Base-by-base conservation (phyloP, 2,888 invertebrate species). In the Eupithecia insigniata region DNA sequence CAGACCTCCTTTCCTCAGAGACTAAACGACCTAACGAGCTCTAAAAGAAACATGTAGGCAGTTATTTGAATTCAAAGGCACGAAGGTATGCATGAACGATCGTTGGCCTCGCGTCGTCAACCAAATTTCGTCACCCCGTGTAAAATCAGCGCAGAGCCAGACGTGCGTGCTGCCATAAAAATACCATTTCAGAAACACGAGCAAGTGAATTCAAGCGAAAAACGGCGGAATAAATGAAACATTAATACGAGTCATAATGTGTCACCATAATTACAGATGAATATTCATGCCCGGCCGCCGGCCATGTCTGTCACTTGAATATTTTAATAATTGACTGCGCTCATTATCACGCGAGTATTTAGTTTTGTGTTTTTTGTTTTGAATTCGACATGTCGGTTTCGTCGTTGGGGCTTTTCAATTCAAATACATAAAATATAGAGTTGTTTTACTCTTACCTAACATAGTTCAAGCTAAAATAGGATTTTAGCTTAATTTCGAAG, bases 241-340 rank as follows among this genome's bases (percentile, higher is more conserved):
- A 69, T 39, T 73, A 76, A 76, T 78, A 73, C 72, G 76, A 78
- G 74, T 78, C 74, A 76, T 73, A 71, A 76, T 67, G 75, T 77
- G 76, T 71, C 73, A 74, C 62, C 58, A 61, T 79, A 79, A 81
- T 81, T 76, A 80, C 71, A 70, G 65, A 34, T 81, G 80, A 81
- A 81, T 81, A 81, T 81, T 74, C 74, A 81, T 80, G 76, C 71
- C 39, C 55, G 68, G 67, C 64, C 22, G 22, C 12, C 64, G n/a
- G 64, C 64, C 74, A 67, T 75, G 77, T 77, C 75, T 76, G 78
- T 78, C 79, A 77, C 76, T 75, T 76, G 76, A 79, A 77, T 79
- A 77, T 78, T 77, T 78, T 80, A 81, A 76, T 77, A 77, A 78
- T 76, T 72, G 73, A 72, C 72, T 70, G 71, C 68, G 72, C 62